Base-by-base conservation (phyloP, 2,797 vertebrate species). In the Pterois miles region DNA sequence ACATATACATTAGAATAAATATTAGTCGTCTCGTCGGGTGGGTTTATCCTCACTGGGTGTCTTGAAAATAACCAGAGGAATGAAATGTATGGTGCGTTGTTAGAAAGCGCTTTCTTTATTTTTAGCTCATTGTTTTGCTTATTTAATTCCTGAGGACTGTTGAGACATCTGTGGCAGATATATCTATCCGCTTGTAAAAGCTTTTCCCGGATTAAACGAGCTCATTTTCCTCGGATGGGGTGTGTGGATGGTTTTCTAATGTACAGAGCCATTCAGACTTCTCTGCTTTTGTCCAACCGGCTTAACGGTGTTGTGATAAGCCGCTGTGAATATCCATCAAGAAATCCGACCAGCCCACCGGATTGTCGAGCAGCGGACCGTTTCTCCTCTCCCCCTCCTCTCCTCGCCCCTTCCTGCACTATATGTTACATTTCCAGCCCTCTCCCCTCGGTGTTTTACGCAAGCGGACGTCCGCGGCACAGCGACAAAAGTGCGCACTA, bases 291-390 rank as follows among this genome's bases (percentile, higher is more conserved):
- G 78, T 82, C 78, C 90, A 53, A 83, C 63, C 59, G 71, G 84
- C 76, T 92, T 86, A 77, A 84, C 84, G n/a, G 85, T 84, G 89
- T 88, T 93, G 79, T 90, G 89, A 93, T 93, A 93, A 93, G 85
- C 91, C 82, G 84, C 70, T 54, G 85, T 82, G 88, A 83, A 88
- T 76, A 91, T 93, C 92, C 87, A 87, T 92, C 89, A 91, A 88
- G 81, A 83, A 83, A 80, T 66, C 82, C 79, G 91, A 84, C 76
- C 92, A 89, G 75, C 92, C 91, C 85, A 86, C 90, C 62, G 83
- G 82, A 80, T 88, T 77, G 83, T 73, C 63, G 82, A 88, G 85
- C 89, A 54, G 83, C 74, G 83, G 82, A 79, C 65, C 76, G 58
- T 63, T 78, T 72, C 54, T 36, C 13, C 23, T 29, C 69, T 3